Base-by-base conservation (phyloP, 2,113 vertebrate species). In the Notothenia coriiceps region DNA sequence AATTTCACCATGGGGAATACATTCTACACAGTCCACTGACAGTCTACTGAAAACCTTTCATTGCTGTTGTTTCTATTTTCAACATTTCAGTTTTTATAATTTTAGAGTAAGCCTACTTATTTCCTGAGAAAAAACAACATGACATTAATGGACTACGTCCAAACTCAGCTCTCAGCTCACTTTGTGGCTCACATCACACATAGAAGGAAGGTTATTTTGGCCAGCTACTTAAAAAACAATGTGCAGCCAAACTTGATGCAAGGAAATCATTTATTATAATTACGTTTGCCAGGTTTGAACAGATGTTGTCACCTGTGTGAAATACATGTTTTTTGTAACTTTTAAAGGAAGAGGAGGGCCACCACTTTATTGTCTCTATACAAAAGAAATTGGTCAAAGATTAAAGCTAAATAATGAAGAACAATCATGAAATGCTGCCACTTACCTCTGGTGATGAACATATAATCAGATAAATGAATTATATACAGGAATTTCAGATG, bases 171-270 rank as follows among this genome's bases (percentile, higher is more conserved):
- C 5, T 54, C 17, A 18, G 68, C 35, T 82, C 25, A 25, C 2
- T 63, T 33, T 22, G 2, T 18, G 7, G 20, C 10, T 62, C 18
- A 50, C 6, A 62, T 72, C 3, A 72, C 40, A 54, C 29, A 10
- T 64, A 4, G 29, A 29, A 29, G 29, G 29, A 40, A 40, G 35
- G 25, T 69, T 59, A 43, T 73, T 72, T 77, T 22, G 64, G 40
- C 49, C 20, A 15, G 4, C 47, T 61, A 3, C 12, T 63, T 51
- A 35, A 49, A 62, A 6, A 63, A 10, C 15, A 25, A 2, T 3
- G 1, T 62, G 18, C 14, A 12, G 35, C 17, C 44, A 63, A 62
- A 67, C 55, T 22, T 13, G 6, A 43, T 49, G 29, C 7, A 29
- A 46, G 10, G 33, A 46, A 52, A 29, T 29, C 29, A 29, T 54